A percentile compares a stretch with the other conserved stretches of the same genome.
These are phyloP conservation scores for Pseudococcus longispinus DNA, from an alignment of 2,888 invertebrate genomes.

Conservation along the genomic window DNA sequence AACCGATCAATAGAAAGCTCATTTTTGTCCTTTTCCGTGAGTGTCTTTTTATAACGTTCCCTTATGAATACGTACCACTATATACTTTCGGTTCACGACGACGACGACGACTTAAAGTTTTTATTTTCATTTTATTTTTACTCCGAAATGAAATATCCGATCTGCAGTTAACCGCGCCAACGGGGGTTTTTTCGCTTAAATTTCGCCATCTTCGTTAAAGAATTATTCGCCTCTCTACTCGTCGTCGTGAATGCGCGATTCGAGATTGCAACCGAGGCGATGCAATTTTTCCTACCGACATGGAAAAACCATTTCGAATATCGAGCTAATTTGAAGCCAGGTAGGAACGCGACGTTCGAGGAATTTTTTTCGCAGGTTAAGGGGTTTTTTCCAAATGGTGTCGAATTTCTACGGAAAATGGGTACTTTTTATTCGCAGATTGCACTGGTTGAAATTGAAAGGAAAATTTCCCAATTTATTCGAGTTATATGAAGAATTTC, in stretches of 20 bases:
- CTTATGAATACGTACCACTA: no score
- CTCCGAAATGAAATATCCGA: constrained; percentile 18
- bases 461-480: no score
- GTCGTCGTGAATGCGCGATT: background rate
- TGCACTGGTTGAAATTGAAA: no score
- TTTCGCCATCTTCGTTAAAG: background rate
- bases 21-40: constrained; percentile 54
- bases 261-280: background rate
- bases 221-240: background rate
- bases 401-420: no score
- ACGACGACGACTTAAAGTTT: constrained; percentile 50
- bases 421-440: no score
- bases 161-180: constrained; percentile 3
- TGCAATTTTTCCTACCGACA: background rate
- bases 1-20: constrained; percentile 57
- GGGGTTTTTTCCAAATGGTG: no score
- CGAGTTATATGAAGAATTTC: no score
- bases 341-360: no score
- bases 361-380: no score
- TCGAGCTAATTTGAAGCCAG: constrained; percentile 12
- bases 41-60: constrained; percentile 56
- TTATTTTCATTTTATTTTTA: constrained; percentile 26
- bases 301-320: background rate
- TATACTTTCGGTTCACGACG: constrained; percentile 57
- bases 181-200: background rate